Evolutionary conservation across 2,113 vertebrate genomes (phyloP), one percentile per base, ranked within the genome.

Genomic region (Siniperca chuatsi): DNA sequence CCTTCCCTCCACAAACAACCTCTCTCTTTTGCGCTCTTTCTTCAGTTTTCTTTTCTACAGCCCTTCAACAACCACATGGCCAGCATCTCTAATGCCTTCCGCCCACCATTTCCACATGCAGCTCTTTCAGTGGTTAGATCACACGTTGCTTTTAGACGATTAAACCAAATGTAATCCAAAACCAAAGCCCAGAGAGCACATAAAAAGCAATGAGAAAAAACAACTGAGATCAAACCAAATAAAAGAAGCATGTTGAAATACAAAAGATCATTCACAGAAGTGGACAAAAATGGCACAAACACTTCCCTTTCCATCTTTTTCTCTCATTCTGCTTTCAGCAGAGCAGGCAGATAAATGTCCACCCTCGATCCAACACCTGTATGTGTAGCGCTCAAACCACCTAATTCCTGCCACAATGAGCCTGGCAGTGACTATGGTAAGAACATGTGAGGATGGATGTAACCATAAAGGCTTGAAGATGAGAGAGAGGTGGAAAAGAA

Each of bases 121-220:
- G 86, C 86, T 83, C 74, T 81, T 74, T 88, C 81, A 61, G 75
- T 82, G 85, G 78, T 93, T 91, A 74, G 85, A 87, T 92, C 89
- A 89, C 84, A 66, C 73, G 1, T 84, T 87, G 87, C 89, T 92
- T 83, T 85, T 84, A 91, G 81, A 81, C 80, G 88, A 93, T 92
- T 88, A 91, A 85, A 83, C 72, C 66, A 77, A 87, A 90, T 77
- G 37, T 74, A 86, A 89, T 90, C 79, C 79, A 86, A 83, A 85
- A 86, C 71, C 67, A 78, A 78, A 69, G 66, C 73, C 79, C 61
- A 66, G 9, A 67, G 67, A 84, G 54, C 35, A 50, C 50, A 40
- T 75, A 46, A 62, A 79, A 86, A 65, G 12, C 42, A 69, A 54
- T 44, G 23, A 58, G n/a, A 7, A 79, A 76, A 85, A 81, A 81